Percentiles rank a stretch among this genome's conserved stretches.
Conservation (phyloP, 2,113 vertebrate genomes). For the Indicator maculatus region DNA sequence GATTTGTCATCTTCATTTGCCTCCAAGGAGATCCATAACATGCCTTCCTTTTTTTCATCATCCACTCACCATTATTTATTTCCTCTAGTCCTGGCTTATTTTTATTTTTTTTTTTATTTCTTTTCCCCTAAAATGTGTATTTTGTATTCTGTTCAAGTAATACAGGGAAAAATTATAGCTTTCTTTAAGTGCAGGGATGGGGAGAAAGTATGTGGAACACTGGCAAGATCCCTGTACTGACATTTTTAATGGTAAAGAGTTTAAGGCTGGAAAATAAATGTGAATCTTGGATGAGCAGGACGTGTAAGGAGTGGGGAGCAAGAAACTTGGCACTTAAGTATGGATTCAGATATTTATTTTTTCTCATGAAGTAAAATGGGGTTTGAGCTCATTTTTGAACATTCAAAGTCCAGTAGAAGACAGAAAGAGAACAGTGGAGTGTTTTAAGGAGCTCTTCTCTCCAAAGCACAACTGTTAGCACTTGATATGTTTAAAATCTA, state of each 20-base stretch:
- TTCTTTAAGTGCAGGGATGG: neutral
- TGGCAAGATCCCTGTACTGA: neutral
- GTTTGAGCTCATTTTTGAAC: neutral
- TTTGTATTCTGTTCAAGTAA: neutral
- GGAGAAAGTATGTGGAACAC: neutral
- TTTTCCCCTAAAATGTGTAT: neutral
- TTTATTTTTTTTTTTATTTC: neutral
- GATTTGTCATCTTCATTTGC: neutral
- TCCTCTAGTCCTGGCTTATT: neutral
- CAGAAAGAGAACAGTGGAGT: neutral
- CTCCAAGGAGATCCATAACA: neutral
- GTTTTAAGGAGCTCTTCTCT: neutral
- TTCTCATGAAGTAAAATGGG: neutral
- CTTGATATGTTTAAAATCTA: neutral
- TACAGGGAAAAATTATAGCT: neutral
- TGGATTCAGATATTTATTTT: neutral
- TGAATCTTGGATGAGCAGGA: neutral
- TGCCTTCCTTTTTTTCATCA: neutral
- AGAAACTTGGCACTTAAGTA: neutral
- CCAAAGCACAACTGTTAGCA: fast-evolving
- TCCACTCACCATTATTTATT: neutral
- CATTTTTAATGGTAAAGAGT: neutral
- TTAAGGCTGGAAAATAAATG: neutral
- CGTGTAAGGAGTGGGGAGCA: fast-evolving
- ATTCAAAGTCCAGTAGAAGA: neutral